Evolutionary conservation across 2,888 invertebrate genomes (phyloP).

Genomic region (Tryphoninae sp.): DNA sequence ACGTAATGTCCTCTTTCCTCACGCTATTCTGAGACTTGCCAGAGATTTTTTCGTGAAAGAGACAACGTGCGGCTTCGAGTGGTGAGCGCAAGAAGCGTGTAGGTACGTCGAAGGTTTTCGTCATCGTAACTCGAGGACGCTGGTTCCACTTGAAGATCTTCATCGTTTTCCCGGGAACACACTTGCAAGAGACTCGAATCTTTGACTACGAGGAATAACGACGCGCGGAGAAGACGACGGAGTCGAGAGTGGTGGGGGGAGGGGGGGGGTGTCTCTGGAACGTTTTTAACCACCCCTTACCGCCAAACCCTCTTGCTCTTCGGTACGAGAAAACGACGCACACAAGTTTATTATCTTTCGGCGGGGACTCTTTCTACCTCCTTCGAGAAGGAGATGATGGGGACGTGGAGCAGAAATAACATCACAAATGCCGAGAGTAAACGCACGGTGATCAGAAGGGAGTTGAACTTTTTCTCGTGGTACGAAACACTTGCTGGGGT

Average conservation of each 20-base stretch:
- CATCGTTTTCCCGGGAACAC: not conserved
- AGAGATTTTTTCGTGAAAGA: constrained; percentile 20
- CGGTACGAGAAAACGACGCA: constrained; percentile 3
- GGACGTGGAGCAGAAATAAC: not conserved
- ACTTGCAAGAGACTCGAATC: not conserved
- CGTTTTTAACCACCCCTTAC: not conserved
- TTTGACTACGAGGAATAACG: not conserved
- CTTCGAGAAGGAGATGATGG: constrained; percentile 12
- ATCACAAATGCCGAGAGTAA: not conserved
- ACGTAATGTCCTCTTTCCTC: not conserved
- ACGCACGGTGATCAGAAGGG: not conserved
- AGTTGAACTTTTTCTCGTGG: constrained; percentile 1
- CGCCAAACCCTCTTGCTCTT: not conserved
- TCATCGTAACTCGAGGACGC: not conserved
- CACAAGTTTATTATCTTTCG: constrained; percentile 60
- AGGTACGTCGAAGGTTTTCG: not conserved
- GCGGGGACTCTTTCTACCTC: constrained; percentile 12
- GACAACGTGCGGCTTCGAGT: constrained; percentile 17
- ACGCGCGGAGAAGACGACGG: not conserved
- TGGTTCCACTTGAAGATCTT: constrained; percentile 34
- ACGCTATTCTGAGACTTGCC: not conserved
- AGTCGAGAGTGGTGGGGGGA: not conserved
- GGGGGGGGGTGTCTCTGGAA: not conserved
- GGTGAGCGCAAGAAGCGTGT: not conserved
- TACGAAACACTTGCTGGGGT: not conserved